Evolutionary conservation across 2,797 vertebrate genomes (phyloP).

Genomic region (Heliangelus exortis): DNA sequence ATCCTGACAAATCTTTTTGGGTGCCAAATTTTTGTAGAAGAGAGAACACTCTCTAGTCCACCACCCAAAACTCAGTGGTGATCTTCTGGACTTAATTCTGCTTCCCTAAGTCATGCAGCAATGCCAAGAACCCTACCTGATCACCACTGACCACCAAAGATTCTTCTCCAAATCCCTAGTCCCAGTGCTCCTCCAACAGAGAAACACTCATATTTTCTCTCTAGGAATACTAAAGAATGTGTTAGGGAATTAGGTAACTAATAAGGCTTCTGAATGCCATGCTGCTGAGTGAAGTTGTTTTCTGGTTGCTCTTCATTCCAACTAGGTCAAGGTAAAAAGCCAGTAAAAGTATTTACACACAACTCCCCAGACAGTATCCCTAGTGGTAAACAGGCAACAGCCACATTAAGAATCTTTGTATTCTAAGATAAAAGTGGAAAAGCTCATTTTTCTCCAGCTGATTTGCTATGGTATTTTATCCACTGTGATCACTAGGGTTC

Average conservation of each 20-base stretch:
- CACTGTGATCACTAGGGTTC: background rate
- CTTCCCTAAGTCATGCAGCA: background rate
- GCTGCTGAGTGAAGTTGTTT: background rate
- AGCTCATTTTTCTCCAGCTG: background rate
- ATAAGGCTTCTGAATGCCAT: background rate
- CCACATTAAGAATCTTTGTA: background rate
- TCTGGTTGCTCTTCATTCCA: background rate
- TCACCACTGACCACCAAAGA: background rate
- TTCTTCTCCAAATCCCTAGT: background rate
- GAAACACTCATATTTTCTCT: background rate
- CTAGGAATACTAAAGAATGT: background rate
- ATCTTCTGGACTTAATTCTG: background rate
- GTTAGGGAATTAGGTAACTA: background rate
- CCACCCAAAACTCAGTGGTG: background rate
- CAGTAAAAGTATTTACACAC: background rate
- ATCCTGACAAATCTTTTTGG: background rate
- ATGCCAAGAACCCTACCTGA: background rate
- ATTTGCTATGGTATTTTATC: background rate
- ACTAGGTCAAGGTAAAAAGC: background rate
- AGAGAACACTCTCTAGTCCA: background rate
- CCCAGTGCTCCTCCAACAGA: background rate
- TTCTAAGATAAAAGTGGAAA: background rate
- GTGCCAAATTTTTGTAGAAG: background rate
- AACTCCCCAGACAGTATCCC: background rate
- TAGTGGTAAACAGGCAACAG: background rate